Base-by-base conservation (phyloP, 2,113 vertebrate genomes). In the Sturnus vulgaris region DNA sequence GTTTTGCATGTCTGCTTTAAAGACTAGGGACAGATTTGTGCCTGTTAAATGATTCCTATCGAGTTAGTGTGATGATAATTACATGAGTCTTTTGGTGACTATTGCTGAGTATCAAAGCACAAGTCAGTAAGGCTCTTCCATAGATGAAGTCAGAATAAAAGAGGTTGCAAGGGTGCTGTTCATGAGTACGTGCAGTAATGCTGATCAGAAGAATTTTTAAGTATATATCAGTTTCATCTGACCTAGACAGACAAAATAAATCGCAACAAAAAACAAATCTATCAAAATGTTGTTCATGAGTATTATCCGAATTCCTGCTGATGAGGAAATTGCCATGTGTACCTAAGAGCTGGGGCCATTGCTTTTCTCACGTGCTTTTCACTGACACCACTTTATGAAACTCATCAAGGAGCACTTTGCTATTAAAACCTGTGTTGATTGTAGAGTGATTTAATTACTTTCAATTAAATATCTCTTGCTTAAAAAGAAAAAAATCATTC, bases 391-490 rank as follows among this genome's bases (percentile, higher is more conserved):
- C 31, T 92, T 70, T 11, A 60, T n/a, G 68, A 88, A 88, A 82
- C 76, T 83, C 82, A 63, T 71, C 82, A 44, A 92, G 56, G 68
- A 92, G 17, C 49, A 47, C 42, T 77, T 79, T 28, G 28, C 47
- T 91, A 10, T 50, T 88, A 71, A 75, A 95, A 66, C 49, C 52
- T 78, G 56, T 78, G 72, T 78, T 75, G 69, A 46, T 60, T 90
- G 76, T 52, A 60, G 88, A 84, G 60, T 81, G 56, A 86, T 90
- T 96, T 95, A 95, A 96, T 95, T 92, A 78, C 44, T 46, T 66
- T 90, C 56, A 81, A 75, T 94, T 93, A 88, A 88, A 80, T 20
- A 65, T 20, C 50, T 53, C 71, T 75, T 56, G 60, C 70, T 93
- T 53, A 35, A 79, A 83, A 75, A 55, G 21, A 22, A 47, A 37